Conservation (phyloP, 2,888 invertebrate genomes). For the Acrobasis repandana region DNA sequence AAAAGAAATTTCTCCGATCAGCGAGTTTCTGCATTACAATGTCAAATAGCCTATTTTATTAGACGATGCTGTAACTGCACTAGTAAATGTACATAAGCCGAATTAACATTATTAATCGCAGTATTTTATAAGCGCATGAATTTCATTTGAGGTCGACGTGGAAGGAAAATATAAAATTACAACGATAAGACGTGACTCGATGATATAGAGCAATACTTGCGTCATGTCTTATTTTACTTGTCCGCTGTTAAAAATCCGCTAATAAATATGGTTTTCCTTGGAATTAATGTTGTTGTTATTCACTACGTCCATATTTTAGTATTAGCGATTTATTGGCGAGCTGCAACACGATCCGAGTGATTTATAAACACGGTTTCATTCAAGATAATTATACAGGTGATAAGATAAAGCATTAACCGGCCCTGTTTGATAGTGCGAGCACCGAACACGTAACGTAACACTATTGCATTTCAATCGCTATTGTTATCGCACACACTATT, state of each 20-base stretch:
- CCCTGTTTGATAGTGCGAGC: conserved; percentile 44
- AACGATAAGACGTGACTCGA: conserved; percentile 13
- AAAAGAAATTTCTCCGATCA: conserved; percentile 8
- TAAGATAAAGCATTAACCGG: conserved; percentile 52
- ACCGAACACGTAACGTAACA: conserved; percentile 45
- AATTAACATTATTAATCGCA: conserved; percentile 8
- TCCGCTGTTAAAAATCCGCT: background rate
- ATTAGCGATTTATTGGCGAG: conserved; percentile 36
- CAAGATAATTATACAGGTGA: conserved; percentile 50
- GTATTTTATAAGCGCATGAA: background rate
- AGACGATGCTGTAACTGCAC: conserved; percentile 2
- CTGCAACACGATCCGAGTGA: conserved; percentile 43
- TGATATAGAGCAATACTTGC: conserved; percentile 6
- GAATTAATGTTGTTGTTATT: conserved; percentile 37
- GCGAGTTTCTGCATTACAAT: conserved; percentile 4
- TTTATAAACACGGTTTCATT: conserved; percentile 52
- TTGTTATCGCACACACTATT: conserved; percentile 45
- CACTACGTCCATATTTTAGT: conserved; percentile 34
- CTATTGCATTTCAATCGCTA: conserved; percentile 48
- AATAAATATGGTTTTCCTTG: conserved; percentile 26
- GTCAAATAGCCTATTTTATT: background rate
- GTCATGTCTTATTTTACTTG: conserved; percentile 11
- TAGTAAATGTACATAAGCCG: background rate
- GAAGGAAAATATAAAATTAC: conserved; percentile 10
- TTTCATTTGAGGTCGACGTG: conserved; percentile 6